Evolutionary conservation across 2,888 invertebrate genomes (phyloP), one percentile per base, ranked within the genome.

Genomic region (Cynaeus angustus): DNA sequence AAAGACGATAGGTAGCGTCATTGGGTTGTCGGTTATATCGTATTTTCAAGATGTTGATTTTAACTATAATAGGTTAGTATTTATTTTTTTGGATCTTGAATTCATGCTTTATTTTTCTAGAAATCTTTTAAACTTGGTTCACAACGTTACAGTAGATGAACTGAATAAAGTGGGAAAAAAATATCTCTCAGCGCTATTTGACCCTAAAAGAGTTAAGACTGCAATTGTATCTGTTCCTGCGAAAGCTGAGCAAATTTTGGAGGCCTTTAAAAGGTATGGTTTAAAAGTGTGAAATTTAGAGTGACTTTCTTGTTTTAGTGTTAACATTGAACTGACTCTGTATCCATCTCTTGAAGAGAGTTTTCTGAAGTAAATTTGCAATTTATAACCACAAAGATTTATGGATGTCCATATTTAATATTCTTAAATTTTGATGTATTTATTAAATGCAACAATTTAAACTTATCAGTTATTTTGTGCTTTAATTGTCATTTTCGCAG

Each of bases 141-240:
- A 91, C 0, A 85, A 88, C 14, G 93, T 94, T 43, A 89, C 89
- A 0, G 81, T 88, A 0, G 88, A 86, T 0, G 89, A 91, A 71
- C 86, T 94, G 78, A 88, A 87, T 75, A 86, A 87, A 72, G 91
- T 94, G 65, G 94, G 92, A 0, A 84, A 86, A n/a, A 88, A 89
- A 75, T 95, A 95, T 87, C 86, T 96, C 59, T 87, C 89, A 0
- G 83, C 89, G 1, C 84, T 96, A 70, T 92, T 95, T 82, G 88
- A 91, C 78, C 83, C 89, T 0, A 82, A 83, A 9, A 80, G 84
- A 68, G 87, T 89, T 56, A 89, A 89, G 79, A 89, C 92, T n/a
- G 90, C 92, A 12, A 85, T 95, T 73, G 92, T 93, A 28, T 94
- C 94, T 81, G 92, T 94, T 82, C 92, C 94, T 8, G 87, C 90